Conservation (phyloP, 2,888 invertebrate genomes). For the Nemapogon koenigi region DNA sequence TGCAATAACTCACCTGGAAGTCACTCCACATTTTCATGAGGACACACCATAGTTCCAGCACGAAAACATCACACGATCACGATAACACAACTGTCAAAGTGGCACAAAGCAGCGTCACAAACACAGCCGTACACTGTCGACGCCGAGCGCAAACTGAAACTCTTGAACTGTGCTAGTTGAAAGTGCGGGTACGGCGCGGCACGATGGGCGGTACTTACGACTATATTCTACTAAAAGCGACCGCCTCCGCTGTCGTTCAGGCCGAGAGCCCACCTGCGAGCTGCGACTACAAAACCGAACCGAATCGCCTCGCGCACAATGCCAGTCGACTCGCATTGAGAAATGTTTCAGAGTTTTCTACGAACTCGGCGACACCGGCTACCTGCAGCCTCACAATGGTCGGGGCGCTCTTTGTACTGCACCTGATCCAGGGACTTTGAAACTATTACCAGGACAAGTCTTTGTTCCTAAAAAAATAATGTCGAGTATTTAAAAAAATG, state of each 20-base stretch:
- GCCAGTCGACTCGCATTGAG: constrained; percentile 10
- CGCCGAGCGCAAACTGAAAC: constrained; percentile 58
- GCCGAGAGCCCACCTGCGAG: constrained; percentile 54
- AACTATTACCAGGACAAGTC: too few relatives aligned
- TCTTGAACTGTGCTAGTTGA: too few relatives aligned
- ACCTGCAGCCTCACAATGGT: too few relatives aligned
- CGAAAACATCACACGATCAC: constrained; percentile 63
- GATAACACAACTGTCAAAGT: constrained; percentile 59
- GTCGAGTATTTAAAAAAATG: too few relatives aligned
- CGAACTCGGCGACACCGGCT: too few relatives aligned
- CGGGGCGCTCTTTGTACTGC: too few relatives aligned
- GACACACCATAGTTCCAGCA: constrained; percentile 64
- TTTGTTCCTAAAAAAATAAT: too few relatives aligned
- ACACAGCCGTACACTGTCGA: constrained; percentile 38
- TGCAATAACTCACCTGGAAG: constrained; percentile 48
- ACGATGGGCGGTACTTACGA: constrained; percentile 23
- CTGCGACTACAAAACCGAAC: constrained; percentile 52
- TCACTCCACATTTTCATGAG: constrained; percentile 66
- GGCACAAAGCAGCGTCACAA: constrained; percentile 51
- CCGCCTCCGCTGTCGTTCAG: constrained; percentile 17
- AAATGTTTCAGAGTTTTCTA: too few relatives aligned
- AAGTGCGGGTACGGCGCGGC: constrained; percentile 25
- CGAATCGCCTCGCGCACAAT: constrained; percentile 28
- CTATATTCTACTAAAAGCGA: constrained; percentile 17
- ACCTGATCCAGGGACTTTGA: too few relatives aligned